Conservation (phyloP, 37 sponge, comb jelly and placozoan species). For the Lycopodina hypogea region DNA sequence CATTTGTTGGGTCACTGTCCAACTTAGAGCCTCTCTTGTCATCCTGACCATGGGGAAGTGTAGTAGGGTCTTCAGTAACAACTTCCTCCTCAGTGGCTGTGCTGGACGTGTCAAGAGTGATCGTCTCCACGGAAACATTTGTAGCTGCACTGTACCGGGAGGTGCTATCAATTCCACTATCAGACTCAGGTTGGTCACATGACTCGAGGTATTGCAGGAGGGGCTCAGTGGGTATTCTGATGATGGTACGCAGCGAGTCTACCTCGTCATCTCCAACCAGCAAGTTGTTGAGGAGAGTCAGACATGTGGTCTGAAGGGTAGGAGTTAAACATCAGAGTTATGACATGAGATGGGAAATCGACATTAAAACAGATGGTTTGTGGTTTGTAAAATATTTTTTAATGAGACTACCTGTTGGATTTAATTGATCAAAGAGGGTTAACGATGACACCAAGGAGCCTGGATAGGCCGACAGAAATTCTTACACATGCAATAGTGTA, state of each 20-base stretch:
- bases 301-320: slow-evolving; percentile 64
- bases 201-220: slow-evolving; percentile 73
- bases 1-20: slow-evolving; percentile 25
- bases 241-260: slow-evolving; percentile 66
- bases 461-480: too few species aligned
- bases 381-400: not conserved
- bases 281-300: slow-evolving; percentile 61
- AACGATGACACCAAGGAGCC: too few species aligned
- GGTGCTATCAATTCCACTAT: not conserved
- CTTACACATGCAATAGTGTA: too few species aligned
- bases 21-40: slow-evolving; percentile 1
- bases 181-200: slow-evolving; percentile 20
- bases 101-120: not conserved
- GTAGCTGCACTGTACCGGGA: not conserved
- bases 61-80: not conserved
- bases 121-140: not conserved
- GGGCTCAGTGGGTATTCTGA: slow-evolving; percentile 64
- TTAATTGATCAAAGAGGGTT: too few species aligned
- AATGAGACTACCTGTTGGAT: not conserved
- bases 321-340: not conserved
- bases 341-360: not conserved
- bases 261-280: slow-evolving; percentile 68
- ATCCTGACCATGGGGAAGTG: not conserved
- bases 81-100: slow-evolving; percentile 15
- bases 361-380: not conserved